Conservation (phyloP, 2,113 vertebrate species). For the Gymnobelideus leadbeateri region DNA sequence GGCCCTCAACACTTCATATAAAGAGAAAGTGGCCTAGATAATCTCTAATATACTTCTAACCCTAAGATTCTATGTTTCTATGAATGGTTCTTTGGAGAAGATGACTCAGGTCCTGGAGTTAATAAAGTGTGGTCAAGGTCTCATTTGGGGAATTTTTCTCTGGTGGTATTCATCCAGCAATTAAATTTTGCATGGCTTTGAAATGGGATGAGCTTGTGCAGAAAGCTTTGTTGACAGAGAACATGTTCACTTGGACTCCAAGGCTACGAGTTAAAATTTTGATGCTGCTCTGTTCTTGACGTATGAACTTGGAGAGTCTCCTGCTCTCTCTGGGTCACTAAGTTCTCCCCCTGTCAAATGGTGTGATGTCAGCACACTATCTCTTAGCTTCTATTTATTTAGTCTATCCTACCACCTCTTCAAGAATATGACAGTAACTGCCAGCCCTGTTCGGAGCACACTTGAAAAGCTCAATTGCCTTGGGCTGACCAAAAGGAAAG, state of each 20-base stretch:
- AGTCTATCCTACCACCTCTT: background rate
- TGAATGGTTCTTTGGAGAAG: background rate
- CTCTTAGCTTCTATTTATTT: background rate
- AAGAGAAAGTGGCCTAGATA: background rate
- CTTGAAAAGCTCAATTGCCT: background rate
- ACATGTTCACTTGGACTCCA: background rate
- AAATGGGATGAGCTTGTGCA: background rate
- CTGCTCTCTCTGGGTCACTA: slow-evolving; percentile 38
- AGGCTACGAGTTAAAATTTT: background rate
- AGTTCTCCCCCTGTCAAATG: background rate
- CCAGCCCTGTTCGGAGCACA: background rate
- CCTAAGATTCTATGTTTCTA: background rate
- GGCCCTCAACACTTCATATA: background rate
- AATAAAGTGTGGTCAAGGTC: background rate
- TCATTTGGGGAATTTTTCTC: background rate
- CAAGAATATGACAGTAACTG: background rate
- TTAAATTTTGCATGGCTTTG: slow-evolving; percentile 2
- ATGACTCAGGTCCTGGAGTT: background rate
- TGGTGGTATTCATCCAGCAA: background rate
- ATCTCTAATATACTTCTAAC: background rate
- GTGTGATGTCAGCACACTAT: background rate
- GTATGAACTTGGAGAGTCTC: slow-evolving; percentile 22
- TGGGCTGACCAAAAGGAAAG: background rate
- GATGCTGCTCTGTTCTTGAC: slow-evolving; percentile 23
- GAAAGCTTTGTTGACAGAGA: background rate